Base-by-base conservation (phyloP, 2,888 invertebrate species). In the Eristalinus sepulchralis region DNA sequence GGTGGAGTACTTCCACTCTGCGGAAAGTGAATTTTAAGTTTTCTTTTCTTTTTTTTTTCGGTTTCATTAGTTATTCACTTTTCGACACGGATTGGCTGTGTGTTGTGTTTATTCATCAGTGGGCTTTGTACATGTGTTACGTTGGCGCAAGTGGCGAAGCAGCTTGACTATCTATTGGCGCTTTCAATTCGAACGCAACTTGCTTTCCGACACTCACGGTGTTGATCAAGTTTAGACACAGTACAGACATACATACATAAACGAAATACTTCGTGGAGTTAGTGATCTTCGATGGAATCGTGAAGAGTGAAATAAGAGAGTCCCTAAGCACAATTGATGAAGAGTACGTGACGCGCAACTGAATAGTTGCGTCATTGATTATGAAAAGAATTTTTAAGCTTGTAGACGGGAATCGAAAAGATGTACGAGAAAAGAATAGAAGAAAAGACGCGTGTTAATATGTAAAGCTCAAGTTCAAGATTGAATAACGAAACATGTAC, bases 1-100 rank as follows among this genome's bases (percentile, higher is more conserved):
- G 36, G 17, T 60, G 20, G 24, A 34, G 71, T 72, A 67, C 39
- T 79, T 66, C 59, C 59, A 53, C 60, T 47, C 20, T 59, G 60
- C 53, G 6, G 67, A 80, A 73, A 80, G 72, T 80, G 72, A 60
- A 62, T 66, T 80, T 80, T 13, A 24, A 27, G 1, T 59, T 59
- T 59, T 27, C n/a, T 59, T 67, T 36, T 39, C 36, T 64, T n/a
- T 57, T 66, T n/a, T 47, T 59, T 53, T 66, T 47, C 33, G 34
- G 27, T 72, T 33, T 62, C 57, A 57, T 78, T 17, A 62, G 11
- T 5, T 24, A 36, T 68, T 77, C 27, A 66, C 11, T 10, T 33
- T 10, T 33, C 22, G 27, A 31, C 10, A 20, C 24, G 27, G 5
- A 27, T 5, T 47, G 20, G 27, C 20, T n/a, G n/a, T 10, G n/a